These are phyloP conservation scores for Solen grandis DNA, from an alignment of 1,140 invertebrate genomes.

Conservation along the genomic window DNA sequence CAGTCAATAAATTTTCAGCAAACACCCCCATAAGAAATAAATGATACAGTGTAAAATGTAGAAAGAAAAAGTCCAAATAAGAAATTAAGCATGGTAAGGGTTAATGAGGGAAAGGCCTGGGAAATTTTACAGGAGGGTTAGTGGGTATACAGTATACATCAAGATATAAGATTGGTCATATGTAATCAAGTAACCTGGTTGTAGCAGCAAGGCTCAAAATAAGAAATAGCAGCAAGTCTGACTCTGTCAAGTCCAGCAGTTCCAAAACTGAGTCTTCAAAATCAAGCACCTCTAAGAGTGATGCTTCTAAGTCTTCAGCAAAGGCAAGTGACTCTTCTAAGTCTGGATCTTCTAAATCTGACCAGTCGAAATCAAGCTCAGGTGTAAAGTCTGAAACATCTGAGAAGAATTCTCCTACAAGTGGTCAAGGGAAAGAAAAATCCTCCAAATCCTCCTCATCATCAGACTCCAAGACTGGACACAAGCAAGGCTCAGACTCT, in stretches of 20 bases:
- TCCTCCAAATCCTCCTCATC: neutral
- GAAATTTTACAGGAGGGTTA: too few species aligned
- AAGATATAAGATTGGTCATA: too few species aligned
- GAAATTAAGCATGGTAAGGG: too few species aligned
- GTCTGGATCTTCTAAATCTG: conserved; percentile 25
- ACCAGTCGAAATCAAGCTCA: conserved; percentile 55
- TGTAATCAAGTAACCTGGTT: too few species aligned
- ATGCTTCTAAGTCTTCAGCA: conserved; percentile 9
- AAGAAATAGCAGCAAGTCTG: conserved; percentile 55
- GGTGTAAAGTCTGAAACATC: conserved; percentile 5
- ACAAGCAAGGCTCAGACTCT: conserved; percentile 36
- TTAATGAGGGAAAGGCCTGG: too few species aligned
- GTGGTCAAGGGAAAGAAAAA: conserved; percentile 4
- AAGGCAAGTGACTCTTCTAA: conserved; percentile 20
- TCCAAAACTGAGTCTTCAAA: conserved; percentile 44
- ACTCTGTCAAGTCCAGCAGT: conserved; percentile 43
- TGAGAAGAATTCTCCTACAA: neutral
- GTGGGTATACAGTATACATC: too few species aligned
- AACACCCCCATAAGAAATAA: too few species aligned
- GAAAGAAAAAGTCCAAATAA: too few species aligned
- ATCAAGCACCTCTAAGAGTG: conserved; percentile 41
- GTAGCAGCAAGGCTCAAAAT: too few species aligned
- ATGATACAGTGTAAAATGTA: too few species aligned
- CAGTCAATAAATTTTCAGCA: too few species aligned
- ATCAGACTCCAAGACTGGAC: neutral